Percentiles rank a stretch among this genome's conserved stretches.
Evolutionary conservation across 2,113 vertebrate species (phyloP).

Genomic region (Potamarius usumacintae): DNA sequence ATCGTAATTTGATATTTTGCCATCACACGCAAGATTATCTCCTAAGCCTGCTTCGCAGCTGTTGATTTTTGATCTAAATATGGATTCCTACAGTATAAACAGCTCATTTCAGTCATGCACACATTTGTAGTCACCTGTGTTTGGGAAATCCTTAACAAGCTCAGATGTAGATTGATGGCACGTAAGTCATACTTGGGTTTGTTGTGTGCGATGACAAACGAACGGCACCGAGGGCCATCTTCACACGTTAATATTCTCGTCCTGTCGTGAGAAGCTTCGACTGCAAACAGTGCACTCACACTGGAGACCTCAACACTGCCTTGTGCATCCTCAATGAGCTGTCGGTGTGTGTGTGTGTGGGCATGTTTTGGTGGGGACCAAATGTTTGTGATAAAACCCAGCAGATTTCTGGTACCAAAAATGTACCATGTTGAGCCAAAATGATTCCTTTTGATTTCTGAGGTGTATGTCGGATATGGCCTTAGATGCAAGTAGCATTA

Average conservation of each 20-base stretch:
- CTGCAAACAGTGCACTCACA: constrained; percentile 56
- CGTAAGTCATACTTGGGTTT: background rate
- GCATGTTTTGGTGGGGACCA: background rate
- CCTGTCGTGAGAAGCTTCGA: constrained; percentile 45
- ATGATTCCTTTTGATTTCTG: background rate
- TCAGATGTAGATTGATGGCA: constrained; percentile 6
- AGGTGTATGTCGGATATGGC: background rate
- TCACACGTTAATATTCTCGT: constrained; percentile 67
- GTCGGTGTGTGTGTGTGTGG: background rate
- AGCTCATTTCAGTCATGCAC: background rate
- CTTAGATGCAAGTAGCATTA: background rate
- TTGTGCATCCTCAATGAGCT: constrained; percentile 30
- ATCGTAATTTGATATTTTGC: background rate
- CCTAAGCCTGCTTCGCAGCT: background rate
- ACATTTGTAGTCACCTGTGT: background rate
- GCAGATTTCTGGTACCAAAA: background rate
- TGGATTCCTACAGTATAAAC: background rate
- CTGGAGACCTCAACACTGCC: constrained; percentile 19
- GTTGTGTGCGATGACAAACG: background rate
- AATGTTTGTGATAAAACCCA: too few relatives aligned
- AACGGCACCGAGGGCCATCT: constrained; percentile 15
- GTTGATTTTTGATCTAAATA: background rate
- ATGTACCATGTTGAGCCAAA: background rate
- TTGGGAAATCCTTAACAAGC: constrained; percentile 3
- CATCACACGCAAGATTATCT: background rate